Percentiles rank a stretch among this genome's conserved stretches.
Conservation (phyloP, 2,888 invertebrate genomes). For the Conistra vaccinii region DNA sequence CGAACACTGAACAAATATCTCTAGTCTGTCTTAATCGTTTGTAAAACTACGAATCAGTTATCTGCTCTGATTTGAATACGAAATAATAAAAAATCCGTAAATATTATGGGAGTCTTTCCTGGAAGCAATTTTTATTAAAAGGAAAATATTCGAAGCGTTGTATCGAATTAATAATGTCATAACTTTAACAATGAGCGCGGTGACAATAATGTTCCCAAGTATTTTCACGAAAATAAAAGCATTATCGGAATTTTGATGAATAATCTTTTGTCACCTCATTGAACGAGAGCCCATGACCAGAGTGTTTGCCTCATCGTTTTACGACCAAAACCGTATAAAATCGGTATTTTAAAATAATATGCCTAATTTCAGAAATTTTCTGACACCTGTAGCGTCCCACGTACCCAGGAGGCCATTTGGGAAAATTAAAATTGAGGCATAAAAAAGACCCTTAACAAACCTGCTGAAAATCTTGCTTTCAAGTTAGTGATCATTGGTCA, state of each 20-base stretch:
- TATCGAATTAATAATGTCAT: conserved; percentile 45
- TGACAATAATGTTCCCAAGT: conserved; percentile 17
- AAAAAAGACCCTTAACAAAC: neutral
- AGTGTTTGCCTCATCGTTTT: neutral
- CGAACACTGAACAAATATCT: no score
- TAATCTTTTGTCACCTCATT: conserved; percentile 24
- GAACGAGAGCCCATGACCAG: neutral
- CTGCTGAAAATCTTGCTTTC: neutral
- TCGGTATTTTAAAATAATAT: no score
- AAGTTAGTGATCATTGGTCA: neutral
- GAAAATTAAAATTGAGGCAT: neutral
- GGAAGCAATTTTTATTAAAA: conserved; percentile 22
- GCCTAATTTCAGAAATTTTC: neutral
- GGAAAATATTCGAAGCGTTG: conserved; percentile 31
- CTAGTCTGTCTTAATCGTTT: no score
- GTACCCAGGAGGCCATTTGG: neutral
- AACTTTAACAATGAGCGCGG: conserved; percentile 14
- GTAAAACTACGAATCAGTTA: conserved; percentile 9
- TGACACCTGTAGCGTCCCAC: neutral
- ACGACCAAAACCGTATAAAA: neutral
- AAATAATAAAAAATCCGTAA: no score
- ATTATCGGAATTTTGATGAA: conserved; percentile 30
- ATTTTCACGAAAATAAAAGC: conserved; percentile 39
- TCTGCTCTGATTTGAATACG: conserved; percentile 14
- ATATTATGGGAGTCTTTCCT: neutral